Base-by-base conservation (phyloP, 2,888 invertebrate genomes). In the Lasioglossum leucozonium region DNA sequence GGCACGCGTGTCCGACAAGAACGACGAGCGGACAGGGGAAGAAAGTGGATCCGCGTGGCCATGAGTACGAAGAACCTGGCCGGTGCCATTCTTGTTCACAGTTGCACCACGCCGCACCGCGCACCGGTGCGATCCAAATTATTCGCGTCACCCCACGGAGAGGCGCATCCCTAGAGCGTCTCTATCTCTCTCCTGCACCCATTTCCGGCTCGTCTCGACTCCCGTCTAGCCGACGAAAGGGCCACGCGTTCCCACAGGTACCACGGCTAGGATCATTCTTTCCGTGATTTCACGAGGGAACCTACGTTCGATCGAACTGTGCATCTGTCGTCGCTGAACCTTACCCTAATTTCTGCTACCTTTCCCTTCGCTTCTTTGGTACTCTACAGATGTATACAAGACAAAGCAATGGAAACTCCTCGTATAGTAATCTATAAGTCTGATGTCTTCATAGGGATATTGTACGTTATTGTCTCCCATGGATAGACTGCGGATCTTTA, bases 1-100 rank as follows among this genome's bases (percentile, higher is more conserved):
- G 86, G 82, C 92, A 92, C 92, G 91, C 92, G 92, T 90, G 89
- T 55, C 79, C 71, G 78, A 78, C 79, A 79, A 86, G 75, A 71
- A 58, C 22, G 11, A 8, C 18, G 71, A 72, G 65, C 79, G 55
- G 40, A 22, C 37, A 62, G 73, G 51, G 77, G 26, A 80, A 82
- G 82, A 89, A 86, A 89, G 86, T 89, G 76, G 89, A 90, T 90
- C 91, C 91, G 84, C 90, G 92, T 91, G 58, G 13, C 58, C 26
- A 5, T 26, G 26, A 26, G 51, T 8, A 51, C 51, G 51, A 51
- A 22, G 51, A 51, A 51, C 51, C 26, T 58, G n/a, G 16, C 13
- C 26, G 58, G 58, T 58, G 92, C 85, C 47, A 84, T 88, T 90
- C 82, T 90, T 82, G 65, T 72, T 79, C 81, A 42, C 84, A 62